Percentiles rank a stretch among this genome's conserved stretches.
Conservation (phyloP, 2,113 vertebrate species). For the Cinclus mexicanus region DNA sequence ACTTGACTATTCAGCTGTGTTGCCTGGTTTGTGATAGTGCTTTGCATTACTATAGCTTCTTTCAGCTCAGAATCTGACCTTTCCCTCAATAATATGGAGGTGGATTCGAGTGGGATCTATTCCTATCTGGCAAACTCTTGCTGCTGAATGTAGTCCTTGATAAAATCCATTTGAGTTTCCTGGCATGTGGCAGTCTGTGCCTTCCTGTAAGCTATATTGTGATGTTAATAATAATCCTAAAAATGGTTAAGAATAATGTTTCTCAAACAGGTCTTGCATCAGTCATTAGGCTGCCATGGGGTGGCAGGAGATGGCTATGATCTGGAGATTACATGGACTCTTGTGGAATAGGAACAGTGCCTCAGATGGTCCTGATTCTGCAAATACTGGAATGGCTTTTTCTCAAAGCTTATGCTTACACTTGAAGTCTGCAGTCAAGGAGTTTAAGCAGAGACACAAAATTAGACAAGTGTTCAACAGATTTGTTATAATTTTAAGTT, state of each 20-base stretch:
- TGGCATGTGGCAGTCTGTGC: not conserved
- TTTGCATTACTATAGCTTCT: not conserved
- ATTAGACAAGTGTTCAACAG: not conserved
- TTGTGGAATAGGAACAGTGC: not conserved
- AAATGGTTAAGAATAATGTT: not conserved
- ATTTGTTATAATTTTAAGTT: not conserved
- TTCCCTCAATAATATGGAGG: not conserved
- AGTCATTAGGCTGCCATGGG: not conserved
- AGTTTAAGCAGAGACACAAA: not conserved
- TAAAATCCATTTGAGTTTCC: not conserved
- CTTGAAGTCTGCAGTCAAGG: not conserved
- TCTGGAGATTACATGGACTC: not conserved
- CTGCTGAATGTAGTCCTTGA: not conserved
- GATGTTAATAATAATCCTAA: not conserved
- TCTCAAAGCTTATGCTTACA: not conserved
- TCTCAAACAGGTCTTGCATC: not conserved
- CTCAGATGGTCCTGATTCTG: not conserved
- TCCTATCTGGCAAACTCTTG: not conserved
- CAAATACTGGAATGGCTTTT: not conserved
- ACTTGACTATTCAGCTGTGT: not conserved
- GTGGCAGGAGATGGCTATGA: not conserved
- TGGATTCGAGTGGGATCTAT: not conserved
- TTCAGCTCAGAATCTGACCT: not conserved
- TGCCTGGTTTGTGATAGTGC: not conserved
- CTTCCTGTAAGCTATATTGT: not conserved